Evolutionary conservation across 2,113 vertebrate species (phyloP), one percentile per base, ranked within the genome.

Genomic region (Caranx melampygus): DNA sequence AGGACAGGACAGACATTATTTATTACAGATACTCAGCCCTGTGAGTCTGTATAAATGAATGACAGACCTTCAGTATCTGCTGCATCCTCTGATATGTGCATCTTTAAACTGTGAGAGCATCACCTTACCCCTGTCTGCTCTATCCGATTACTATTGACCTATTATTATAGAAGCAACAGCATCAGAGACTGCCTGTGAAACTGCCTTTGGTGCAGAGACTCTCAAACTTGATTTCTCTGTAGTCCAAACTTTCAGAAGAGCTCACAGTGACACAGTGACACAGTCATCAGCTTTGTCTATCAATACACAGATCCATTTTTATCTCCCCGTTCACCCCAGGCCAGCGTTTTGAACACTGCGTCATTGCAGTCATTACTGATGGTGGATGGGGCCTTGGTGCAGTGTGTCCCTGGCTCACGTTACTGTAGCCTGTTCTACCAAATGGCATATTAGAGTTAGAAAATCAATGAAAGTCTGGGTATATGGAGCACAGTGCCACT

Each of bases 391-490:
- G 31, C 34, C 31, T 9, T 55, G 61, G 65, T 45, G 79, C 76
- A 83, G 75, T 61, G 57, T 72, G 71, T 79, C 69, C 72, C 78
- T 45, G 79, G 84, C 80, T 93, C 85, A 82, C 18, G 70, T 89
- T 84, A 84, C 87, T 77, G 51, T 65, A 75, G 77, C 63, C 79
- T 37, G 52, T 71, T 61, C 75, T 35, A 79, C 86, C 85, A 75
- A 87, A 82, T 79, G 67, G 75, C 75, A 68, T 62, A 87, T 88
- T 76, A 79, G 70, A 73, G 69, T 66, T 15, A 62, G 75, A 84
- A 83, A 90, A 93, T 93, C 92, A 84, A 92, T 93, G 81, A 3
- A 47, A 57, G 67, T 68, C 75, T 83, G 60, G 74, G 83, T 89
- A 88, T 77, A 84, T 75, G 20, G 84, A 91, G 75, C 82, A 82